phyloP scores from a whole-genome alignment of 35 echinoderm and acorn worm species.

The Apostichopus californicus region DNA sequence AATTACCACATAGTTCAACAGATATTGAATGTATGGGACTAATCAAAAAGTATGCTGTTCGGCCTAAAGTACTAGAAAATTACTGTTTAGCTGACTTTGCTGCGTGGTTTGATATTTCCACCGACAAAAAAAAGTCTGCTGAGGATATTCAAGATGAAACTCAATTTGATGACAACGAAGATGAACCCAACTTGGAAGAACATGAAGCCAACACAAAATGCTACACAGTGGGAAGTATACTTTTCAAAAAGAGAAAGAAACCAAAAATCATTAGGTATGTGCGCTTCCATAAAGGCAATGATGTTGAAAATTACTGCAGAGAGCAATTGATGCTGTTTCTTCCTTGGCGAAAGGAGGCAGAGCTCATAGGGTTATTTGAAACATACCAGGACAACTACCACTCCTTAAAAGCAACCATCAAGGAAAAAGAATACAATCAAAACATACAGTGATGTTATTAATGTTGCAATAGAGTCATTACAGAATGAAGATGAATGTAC shows the following conservation, averaged over 20 bases:
- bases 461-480: too few species aligned
- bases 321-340: constrained; percentile 47
- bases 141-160: not conserved
- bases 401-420: not conserved
- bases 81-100: too few species aligned
- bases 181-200: not conserved
- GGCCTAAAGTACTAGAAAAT: not conserved
- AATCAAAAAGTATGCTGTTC: constrained; percentile 57
- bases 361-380: constrained; percentile 7
- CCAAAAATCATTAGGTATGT: constrained; percentile 30
- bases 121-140: not conserved
- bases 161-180: constrained; percentile 26
- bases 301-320: too few species aligned
- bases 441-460: too few species aligned
- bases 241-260: not conserved
- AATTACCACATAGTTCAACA: constrained; percentile 55
- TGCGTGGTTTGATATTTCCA: constrained; percentile 51
- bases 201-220: not conserved
- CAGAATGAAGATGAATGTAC: constrained; percentile 10
- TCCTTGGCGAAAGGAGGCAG: constrained; percentile 46
- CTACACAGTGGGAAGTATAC: not conserved
- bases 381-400: not conserved
- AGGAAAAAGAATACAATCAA: too few species aligned
- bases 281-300: not conserved
- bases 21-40: constrained; percentile 52